Percentiles rank a stretch among this genome's conserved stretches.
These are phyloP conservation scores for Lasioglossum marginatum DNA, from an alignment of 2,888 invertebrate genomes.

Conservation along the genomic window DNA sequence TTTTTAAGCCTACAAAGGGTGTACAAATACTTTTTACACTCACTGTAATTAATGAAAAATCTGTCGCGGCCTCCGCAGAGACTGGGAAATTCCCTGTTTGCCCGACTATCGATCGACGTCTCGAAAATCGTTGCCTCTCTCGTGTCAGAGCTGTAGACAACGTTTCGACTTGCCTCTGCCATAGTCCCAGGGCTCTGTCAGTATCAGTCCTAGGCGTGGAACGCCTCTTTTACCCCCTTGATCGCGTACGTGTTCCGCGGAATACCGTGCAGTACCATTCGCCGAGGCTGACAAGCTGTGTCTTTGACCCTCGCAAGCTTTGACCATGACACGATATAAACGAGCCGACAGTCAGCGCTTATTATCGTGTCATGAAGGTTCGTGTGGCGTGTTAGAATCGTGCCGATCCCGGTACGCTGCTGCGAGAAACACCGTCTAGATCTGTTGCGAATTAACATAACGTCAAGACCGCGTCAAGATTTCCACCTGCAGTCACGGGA, in stretches of 20 bases:
- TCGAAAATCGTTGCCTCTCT: too few species aligned
- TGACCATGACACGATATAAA: constrained; percentile 72
- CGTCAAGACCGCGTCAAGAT: constrained; percentile 3
- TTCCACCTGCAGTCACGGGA: background rate
- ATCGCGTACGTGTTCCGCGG: constrained; percentile 9
- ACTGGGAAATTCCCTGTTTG: background rate
- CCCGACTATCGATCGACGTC: background rate
- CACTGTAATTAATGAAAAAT: background rate
- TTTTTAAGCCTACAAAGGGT: too few species aligned
- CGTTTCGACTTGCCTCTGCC: background rate
- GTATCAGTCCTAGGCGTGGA: background rate
- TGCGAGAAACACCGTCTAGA: constrained; percentile 30
- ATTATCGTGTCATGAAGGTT: constrained; percentile 57
- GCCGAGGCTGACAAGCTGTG: constrained; percentile 52
- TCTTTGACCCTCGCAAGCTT: constrained; percentile 70
- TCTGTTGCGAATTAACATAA: constrained; percentile 37
- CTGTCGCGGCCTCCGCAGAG: background rate
- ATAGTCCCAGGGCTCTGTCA: constrained; percentile 2
- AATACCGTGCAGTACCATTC: constrained; percentile 29
- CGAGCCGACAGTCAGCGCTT: constrained; percentile 59
- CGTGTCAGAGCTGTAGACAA: background rate
- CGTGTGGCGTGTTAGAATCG: constrained; percentile 30
- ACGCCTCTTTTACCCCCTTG: constrained; percentile 6
- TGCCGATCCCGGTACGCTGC: constrained; percentile 27
- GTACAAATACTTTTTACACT: too few species aligned